Base-by-base conservation (phyloP, 1,140 invertebrate genomes). In the Anoplophora glabripennis region DNA sequence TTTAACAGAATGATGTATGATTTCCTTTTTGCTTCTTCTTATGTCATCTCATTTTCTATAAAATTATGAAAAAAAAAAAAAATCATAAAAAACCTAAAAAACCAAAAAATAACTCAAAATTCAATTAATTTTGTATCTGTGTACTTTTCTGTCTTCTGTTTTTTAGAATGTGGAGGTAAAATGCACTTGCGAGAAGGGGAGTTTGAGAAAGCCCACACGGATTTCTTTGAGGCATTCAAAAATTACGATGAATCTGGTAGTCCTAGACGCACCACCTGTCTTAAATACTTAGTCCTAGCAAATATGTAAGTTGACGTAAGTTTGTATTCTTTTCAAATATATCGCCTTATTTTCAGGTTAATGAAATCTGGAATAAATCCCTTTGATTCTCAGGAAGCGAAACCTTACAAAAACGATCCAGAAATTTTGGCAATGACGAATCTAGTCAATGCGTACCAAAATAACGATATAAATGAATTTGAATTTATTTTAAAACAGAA, bases 321-420 rank as follows among this genome's bases (percentile, higher is more conserved):
- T n/a, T 3, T 40, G 4, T 9, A n/a, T 35, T 4, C 17, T 33
- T 5, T 11, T 46, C 7, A 18, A 11, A 46, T 14, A 15, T 14
- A 11, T 12, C 9, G 0, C 14, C 38, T 14, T 4, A 40, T 49
- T 68, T 64, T 17, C 45, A 73, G 70, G 72, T 81, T 97, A 54
- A 97, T 97, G 94, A 97, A 97, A 77, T 98, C 96, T n/a, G 96
- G 94, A 15, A 99, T 99, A 55, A 99, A 99, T 82, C 98, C 98
- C 4, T 99, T 99, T 78, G 97, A 99, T 80, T 98, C 95, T 1
- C 97, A 99, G 84, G 98, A 99, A 83, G 97, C 97, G 0, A 99
- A 99, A 76, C 96, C 98, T 0, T 99, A 99, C 72, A 98, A 98
- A 79, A 99, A 99, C 77, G 96, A 99, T 80, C 94, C 96, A 4